Evolutionary conservation across 2,888 invertebrate genomes (phyloP), one percentile per base, ranked within the genome.

Genomic region (Agapetus fuscipes): DNA sequence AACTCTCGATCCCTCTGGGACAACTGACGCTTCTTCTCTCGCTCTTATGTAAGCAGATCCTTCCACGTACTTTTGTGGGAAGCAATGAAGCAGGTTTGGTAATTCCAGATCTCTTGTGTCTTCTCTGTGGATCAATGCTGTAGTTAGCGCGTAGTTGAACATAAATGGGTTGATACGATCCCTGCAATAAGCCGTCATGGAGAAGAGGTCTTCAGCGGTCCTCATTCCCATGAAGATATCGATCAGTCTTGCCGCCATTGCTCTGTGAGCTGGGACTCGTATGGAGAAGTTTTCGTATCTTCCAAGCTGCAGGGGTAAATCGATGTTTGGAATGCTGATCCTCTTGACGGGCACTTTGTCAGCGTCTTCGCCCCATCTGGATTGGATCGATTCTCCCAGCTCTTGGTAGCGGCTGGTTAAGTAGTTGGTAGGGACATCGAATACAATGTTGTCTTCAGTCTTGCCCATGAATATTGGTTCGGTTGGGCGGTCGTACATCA

Each of bases 21-120:
- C 74, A 2, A 82, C 66, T 24, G 71, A 73, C 35, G 78, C 72
- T 56, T 80, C 78, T 54, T 84, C 81, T 10, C 82, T 69, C 0
- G 82, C 84, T 34, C 72, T 64, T 1, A 73, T 63, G 55, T 88
- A 79, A 3, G 81, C 72, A 26, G 77, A 74, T 6, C 83, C 76
- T 51, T 85, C 85, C 51, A 89, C 64, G 59, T 83, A 90, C 60
- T 85, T 84, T 54, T 82, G 80, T 0, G 90, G 90, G 57, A 90
- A 87, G 1, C 78, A 68, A 57, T 87, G 82, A 27, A 78, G 75
- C 46, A 88, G 74, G 0, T 83, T 76, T 0, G 88, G 88, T 33
- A 85, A 59, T 34, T 72, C 70, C 16, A 87, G 52, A 30, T 79
- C 72, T 53, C 76, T 76, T 2, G 83, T 83, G 54, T 85, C 85